Conservation (phyloP, 2,888 invertebrate genomes). For the Meiosimyza platycephala region DNA sequence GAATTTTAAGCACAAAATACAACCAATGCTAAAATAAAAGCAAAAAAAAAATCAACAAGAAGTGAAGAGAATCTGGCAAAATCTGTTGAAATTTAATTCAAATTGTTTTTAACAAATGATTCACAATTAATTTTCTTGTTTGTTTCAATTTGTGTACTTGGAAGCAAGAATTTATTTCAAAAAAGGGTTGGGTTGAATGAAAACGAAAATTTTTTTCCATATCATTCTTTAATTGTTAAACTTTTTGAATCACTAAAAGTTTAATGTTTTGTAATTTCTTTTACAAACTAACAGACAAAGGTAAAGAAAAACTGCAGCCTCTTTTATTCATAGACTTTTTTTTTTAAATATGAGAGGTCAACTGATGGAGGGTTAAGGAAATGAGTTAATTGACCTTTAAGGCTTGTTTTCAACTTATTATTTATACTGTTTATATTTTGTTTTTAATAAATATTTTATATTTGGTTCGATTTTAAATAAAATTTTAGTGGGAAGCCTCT, state of each 20-base stretch:
- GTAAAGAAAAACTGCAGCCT: too few relatives aligned
- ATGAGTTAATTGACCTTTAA: too few relatives aligned
- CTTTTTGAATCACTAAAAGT: slow-evolving; percentile 45
- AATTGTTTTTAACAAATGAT: slow-evolving; percentile 46
- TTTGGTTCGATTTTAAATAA: too few relatives aligned
- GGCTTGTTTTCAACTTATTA: too few relatives aligned
- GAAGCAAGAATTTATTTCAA: too few relatives aligned
- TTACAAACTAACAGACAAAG: not conserved
- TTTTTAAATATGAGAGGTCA: too few relatives aligned
- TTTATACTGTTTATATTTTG: too few relatives aligned
- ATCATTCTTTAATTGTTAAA: slow-evolving; percentile 45
- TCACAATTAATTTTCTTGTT: slow-evolving; percentile 49
- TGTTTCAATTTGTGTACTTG: slow-evolving; percentile 32
- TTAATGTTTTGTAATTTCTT: slow-evolving; percentile 38
- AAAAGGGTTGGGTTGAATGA: too few relatives aligned
- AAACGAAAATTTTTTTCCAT: not conserved
- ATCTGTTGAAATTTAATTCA: slow-evolving; percentile 13
- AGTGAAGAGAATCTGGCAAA: not conserved
- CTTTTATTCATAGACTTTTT: too few relatives aligned
- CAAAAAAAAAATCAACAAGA: not conserved
- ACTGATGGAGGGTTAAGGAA: too few relatives aligned
- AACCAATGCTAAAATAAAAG: not conserved
- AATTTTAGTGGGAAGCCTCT: too few relatives aligned
- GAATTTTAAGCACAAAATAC: slow-evolving; percentile 10
- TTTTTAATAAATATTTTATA: too few relatives aligned